Evolutionary conservation across 2,113 vertebrate genomes (phyloP).

Genomic region (Leptobrachium leishanense): DNA sequence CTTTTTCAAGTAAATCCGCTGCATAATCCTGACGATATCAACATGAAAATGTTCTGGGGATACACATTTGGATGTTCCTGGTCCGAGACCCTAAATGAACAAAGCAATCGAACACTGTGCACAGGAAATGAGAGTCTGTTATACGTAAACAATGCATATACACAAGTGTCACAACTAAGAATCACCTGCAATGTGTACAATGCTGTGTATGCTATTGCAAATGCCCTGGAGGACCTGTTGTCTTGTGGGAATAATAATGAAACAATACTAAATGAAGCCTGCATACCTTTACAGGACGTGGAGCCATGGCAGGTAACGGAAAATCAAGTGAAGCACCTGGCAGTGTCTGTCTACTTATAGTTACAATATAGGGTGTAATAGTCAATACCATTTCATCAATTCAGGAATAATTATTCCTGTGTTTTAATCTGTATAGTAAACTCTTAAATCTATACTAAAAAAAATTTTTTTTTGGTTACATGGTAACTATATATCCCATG

Average conservation of each 20-base stretch:
- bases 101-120: slow-evolving; percentile 7
- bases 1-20: slow-evolving; percentile 23
- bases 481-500: too few relatives aligned
- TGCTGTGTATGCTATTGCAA: slow-evolving; percentile 31
- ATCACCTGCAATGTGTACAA: slow-evolving; percentile 38
- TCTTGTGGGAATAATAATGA: not conserved
- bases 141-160: slow-evolving; percentile 23
- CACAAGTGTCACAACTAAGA: slow-evolving; percentile 40
- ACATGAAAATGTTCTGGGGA: slow-evolving; percentile 25
- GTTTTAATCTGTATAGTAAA: too few relatives aligned
- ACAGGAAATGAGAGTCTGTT: slow-evolving; percentile 32
- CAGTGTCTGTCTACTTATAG: too few relatives aligned
- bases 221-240: slow-evolving; percentile 16
- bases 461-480: too few relatives aligned
- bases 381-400: too few relatives aligned
- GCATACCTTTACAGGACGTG: not conserved
- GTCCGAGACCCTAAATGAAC: not conserved
- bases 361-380: too few relatives aligned
- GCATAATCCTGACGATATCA: not conserved
- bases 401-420: too few relatives aligned
- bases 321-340: too few relatives aligned
- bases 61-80: slow-evolving; percentile 29
- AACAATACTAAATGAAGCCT: not conserved
- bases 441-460: too few relatives aligned
- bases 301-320: slow-evolving; percentile 35